Conservation (phyloP, 2,888 invertebrate genomes). For the Andrena chrysosceles region DNA sequence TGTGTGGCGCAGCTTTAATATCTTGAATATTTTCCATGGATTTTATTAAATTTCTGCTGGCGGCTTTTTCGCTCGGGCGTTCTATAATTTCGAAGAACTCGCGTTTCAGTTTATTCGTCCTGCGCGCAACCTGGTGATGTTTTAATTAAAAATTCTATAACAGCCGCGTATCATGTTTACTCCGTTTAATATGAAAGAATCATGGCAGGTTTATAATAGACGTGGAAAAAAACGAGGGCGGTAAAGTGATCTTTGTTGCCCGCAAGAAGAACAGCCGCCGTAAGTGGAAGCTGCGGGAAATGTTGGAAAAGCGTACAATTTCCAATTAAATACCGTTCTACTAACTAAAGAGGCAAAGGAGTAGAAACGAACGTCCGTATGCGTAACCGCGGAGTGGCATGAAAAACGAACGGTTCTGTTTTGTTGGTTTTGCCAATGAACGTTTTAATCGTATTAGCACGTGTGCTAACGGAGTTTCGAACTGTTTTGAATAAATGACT, state of each 20-base stretch:
- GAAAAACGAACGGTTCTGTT: background rate
- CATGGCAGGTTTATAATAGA: too few relatives aligned
- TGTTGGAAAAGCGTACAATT: too few relatives aligned
- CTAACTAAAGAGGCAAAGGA: too few relatives aligned
- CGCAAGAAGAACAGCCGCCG: too few relatives aligned
- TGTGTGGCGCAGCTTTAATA: background rate
- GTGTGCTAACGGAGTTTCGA: slow-evolving; percentile 38
- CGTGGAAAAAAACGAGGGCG: background rate
- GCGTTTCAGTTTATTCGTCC: background rate
- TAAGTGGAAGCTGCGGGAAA: too few relatives aligned
- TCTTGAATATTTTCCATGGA: background rate
- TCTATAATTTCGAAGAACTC: background rate
- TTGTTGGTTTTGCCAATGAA: slow-evolving; percentile 17
- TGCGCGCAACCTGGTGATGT: too few relatives aligned
- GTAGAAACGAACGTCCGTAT: too few relatives aligned
- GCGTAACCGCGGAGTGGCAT: background rate
- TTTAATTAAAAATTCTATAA: background rate
- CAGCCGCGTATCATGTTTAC: background rate
- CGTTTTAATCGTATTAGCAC: slow-evolving; percentile 42
- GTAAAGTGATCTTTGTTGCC: background rate
- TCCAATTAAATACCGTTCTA: too few relatives aligned
- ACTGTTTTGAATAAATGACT: slow-evolving; percentile 45
- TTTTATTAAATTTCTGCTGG: background rate
- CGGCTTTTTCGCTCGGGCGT: background rate
- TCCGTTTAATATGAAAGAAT: too few relatives aligned